Conservation (phyloP, 2,888 invertebrate genomes). For the Drosophila fungiperda region DNA sequence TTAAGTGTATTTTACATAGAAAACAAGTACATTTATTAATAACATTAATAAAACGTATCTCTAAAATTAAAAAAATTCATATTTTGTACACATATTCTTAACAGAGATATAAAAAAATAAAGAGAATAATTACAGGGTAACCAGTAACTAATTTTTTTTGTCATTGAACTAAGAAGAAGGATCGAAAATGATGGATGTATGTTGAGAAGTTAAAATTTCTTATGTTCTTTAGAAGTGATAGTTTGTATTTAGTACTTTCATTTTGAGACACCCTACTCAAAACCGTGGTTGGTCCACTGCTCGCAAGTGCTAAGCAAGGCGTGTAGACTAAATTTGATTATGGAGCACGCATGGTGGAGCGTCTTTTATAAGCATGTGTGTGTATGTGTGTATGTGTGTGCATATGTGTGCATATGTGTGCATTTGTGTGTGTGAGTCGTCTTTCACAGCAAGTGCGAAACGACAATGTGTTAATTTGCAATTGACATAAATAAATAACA, state of each 20-base stretch:
- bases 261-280: constrained; percentile 39
- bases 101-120: too few species aligned
- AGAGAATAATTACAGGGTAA: not conserved
- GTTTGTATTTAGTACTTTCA: not conserved
- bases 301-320: constrained; percentile 36
- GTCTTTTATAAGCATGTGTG: constrained; percentile 24
- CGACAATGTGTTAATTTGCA: constrained; percentile 69
- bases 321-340: constrained; percentile 61
- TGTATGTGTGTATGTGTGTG: not conserved
- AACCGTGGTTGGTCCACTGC: constrained; percentile 24
- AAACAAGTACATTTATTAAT: too few species aligned
- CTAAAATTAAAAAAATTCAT: too few species aligned
- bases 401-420: not conserved
- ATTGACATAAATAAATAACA: constrained; percentile 67
- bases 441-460: constrained; percentile 44
- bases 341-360: constrained; percentile 30
- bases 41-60: too few species aligned
- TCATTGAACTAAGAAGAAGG: not conserved
- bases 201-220: not conserved
- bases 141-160: not conserved
- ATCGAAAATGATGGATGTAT: not conserved
- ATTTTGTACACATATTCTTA: too few species aligned
- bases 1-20: too few species aligned
- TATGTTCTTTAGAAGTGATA: not conserved
- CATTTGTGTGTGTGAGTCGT: not conserved